Base-by-base conservation (phyloP, 2,113 vertebrate genomes). In the Cranoglanis bouderius region DNA sequence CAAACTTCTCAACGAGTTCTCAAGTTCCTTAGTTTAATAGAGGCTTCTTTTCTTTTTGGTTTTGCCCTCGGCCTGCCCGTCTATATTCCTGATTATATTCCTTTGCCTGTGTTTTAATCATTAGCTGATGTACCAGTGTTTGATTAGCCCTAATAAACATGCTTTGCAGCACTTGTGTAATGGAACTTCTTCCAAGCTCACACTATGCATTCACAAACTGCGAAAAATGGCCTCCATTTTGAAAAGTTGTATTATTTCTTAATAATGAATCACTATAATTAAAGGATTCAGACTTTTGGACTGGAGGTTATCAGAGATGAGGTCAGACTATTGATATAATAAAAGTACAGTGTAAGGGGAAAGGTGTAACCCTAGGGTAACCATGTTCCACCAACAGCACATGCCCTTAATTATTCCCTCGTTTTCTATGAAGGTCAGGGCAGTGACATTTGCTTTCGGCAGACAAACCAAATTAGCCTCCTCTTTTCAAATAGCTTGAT, bases 391-490 rank as follows among this genome's bases (percentile, higher is more conserved):
- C 26, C 53, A 77, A 21, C 24, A 43, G 70, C 51, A 32, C 53
- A 57, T 84, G 57, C 74, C 84, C 46, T 89, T 40, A 89, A 89
- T 89, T 85, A 89, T 85, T 89, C 74, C 75, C 63, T 75, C 38
- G 13, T 80, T 82, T 65, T 63, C 82, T 59, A 87, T 89, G 40
- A 92, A 55, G 77, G 83, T 78, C 82, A 78, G 61, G 51, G 61
- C 82, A 89, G 61, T 93, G 84, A 93, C 85, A 87, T 93, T 63
- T 75, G 85, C 51, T 80, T 86, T 86, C 4, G 4, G 81, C 53
- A 46, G 81, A 87, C 67, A 38, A 83, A 85, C 86, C 38, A 91
- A 94, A 94, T 92, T 88, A 40, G 90, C 93, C 88, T 75, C 63
- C 82, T 2, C 82, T 70, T 24, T n/a, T 88, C 74, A 75, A 43